Percentiles rank a stretch among this genome's conserved stretches.
phyloP scores from a whole-genome alignment of 2,113 vertebrate genomes.

The Zosterops lateralis region DNA sequence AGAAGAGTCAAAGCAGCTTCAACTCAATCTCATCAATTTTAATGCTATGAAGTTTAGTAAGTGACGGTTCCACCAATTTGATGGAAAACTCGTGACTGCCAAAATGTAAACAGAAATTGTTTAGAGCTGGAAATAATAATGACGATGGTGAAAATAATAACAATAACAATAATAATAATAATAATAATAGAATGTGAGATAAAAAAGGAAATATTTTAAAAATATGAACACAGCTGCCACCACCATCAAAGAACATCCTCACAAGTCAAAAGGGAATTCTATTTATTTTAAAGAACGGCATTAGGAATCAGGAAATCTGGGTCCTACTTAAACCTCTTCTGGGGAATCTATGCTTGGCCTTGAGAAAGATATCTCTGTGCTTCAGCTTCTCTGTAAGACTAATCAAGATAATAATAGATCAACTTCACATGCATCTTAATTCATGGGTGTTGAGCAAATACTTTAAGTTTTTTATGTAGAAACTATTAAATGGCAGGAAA shows the following conservation, averaged over 20 bases:
- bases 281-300: conserved; percentile 20
- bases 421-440: background rate
- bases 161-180: background rate
- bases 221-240: background rate
- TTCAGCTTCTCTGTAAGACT: conserved; percentile 6
- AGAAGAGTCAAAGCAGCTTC: background rate
- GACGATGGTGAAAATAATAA: background rate
- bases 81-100: conserved; percentile 16
- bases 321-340: conserved; percentile 1
- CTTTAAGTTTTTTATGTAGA: background rate
- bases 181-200: background rate
- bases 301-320: background rate
- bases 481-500: background rate
- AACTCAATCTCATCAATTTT: conserved; percentile 66
- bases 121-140: background rate
- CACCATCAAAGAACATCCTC: conserved; percentile 24
- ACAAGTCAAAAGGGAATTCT: conserved; percentile 36
- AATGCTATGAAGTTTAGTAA: conserved; percentile 39
- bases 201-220: conserved; percentile 13
- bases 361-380: conserved; percentile 1
- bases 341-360: background rate
- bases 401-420: background rate
- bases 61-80: conserved; percentile 48
- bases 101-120: conserved; percentile 9
- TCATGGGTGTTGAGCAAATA: background rate